Percentiles rank a stretch among this genome's conserved stretches.
Evolutionary conservation across 2,113 vertebrate genomes (phyloP).

Genomic region (Phyllopteryx taeniolatus): DNA sequence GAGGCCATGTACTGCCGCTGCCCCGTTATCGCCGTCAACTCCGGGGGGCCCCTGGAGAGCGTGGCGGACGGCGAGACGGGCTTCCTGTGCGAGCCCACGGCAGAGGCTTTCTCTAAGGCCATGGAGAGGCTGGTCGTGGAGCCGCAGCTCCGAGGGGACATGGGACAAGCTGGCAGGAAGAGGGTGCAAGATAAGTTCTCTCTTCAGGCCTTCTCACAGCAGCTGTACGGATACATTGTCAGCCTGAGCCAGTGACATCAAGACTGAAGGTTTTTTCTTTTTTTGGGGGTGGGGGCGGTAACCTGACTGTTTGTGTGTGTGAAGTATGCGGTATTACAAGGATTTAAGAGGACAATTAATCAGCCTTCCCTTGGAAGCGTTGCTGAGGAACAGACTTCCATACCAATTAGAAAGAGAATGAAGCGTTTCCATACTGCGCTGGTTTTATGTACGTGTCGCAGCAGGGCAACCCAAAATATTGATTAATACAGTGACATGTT

Average conservation of each 20-base stretch:
- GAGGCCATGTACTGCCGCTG: constrained; percentile 95
- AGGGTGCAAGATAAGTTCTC: constrained; percentile 88
- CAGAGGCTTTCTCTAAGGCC: constrained; percentile 81
- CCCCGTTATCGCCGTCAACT: constrained; percentile 90
- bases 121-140: constrained; percentile 84
- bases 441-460: constrained; percentile 21
- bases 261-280: neutral
- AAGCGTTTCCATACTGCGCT: constrained; percentile 59
- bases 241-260: constrained; percentile 74
- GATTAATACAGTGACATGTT: constrained; percentile 58
- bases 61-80: constrained; percentile 83
- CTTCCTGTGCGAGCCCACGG: constrained; percentile 85
- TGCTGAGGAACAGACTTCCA: constrained; percentile 56
- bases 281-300: constrained; percentile 1
- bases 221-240: constrained; percentile 81
- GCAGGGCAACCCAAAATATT: constrained; percentile 28
- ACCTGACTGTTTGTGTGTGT: constrained; percentile 32
- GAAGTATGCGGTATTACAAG: constrained; percentile 30
- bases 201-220: constrained; percentile 83
- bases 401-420: constrained; percentile 69
- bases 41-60: constrained; percentile 92
- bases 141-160: constrained; percentile 78
- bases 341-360: constrained; percentile 59
- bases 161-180: constrained; percentile 87
- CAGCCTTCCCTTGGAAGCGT: constrained; percentile 64